Evolutionary conservation across 2,888 invertebrate species (phyloP), one percentile per base, ranked within the genome.

Genomic region (Acleris cristana): DNA sequence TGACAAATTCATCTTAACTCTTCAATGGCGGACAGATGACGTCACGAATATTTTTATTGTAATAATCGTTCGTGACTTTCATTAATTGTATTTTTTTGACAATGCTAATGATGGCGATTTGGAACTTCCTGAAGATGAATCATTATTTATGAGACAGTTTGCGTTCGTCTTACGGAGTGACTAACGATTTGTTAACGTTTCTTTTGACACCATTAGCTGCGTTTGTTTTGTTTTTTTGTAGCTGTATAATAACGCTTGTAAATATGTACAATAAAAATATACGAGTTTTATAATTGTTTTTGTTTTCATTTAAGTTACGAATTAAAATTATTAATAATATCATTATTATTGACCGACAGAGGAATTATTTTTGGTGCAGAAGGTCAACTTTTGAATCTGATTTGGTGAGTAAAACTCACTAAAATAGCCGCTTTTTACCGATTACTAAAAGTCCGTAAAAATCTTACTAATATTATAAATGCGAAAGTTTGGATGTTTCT

Each of bases 251-350:
- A 77, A 83, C 79, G 85, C 86, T 90, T 90, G 91, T 90, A 90
- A 89, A 91, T 91, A 91, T 90, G 90, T 90, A 87, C 85, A 88
- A 88, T 90, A 89, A 87, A 89, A 67, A 40, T 70, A 74, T 75
- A 74, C 72, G 77, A 73, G 66, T 67, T 65, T 69, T 71, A 69
- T 69, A 51, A 62, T 54, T 57, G 58, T 63, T 54, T 71, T 70
- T 65, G 51, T 70, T 66, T 65, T 67, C 1, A 14, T 34, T 34
- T 12, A 0, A 12, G 34, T 12, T 34, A 12, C 2, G 34, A 34
- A 10, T 8, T 30, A 30, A 34, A 34, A 34, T 34, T 10, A 8
- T 34, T 10, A 34, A 34, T 34, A 3, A 34, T 23, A 23, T 21
- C 2, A 21, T 2, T 21, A 21, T 23, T 23, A 23, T 23, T 23